Conservation (phyloP, 2,888 invertebrate species). For the Mongoloraphidia duomilia region DNA sequence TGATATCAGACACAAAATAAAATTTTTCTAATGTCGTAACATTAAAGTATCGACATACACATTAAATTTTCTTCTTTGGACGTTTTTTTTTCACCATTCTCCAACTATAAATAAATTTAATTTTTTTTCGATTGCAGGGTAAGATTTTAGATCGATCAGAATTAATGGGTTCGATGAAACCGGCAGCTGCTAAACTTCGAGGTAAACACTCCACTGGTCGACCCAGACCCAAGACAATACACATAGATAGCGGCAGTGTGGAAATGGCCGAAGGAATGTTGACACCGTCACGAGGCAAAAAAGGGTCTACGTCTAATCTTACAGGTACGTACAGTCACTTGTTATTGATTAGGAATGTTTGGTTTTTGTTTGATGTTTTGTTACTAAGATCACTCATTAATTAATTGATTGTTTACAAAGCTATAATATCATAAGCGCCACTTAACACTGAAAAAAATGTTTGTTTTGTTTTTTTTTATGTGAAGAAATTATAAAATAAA, state of each 20-base stretch:
- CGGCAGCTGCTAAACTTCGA: constrained; percentile 46
- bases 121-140: constrained; percentile 38
- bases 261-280: constrained; percentile 66
- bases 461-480: too few relatives aligned
- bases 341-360: not conserved
- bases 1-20: too few relatives aligned
- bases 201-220: constrained; percentile 46
- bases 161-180: constrained; percentile 42
- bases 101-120: not conserved
- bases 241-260: constrained; percentile 68
- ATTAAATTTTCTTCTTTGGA: too few relatives aligned
- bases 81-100: too few relatives aligned
- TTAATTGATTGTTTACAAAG: too few relatives aligned
- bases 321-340: constrained; percentile 43
- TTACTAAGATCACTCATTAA: not conserved
- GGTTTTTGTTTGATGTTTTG: constrained; percentile 2
- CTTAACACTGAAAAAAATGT: too few relatives aligned
- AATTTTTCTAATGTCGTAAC: too few relatives aligned
- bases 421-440: too few relatives aligned
- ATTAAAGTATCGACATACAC: too few relatives aligned
- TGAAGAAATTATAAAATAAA: too few relatives aligned
- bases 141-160: constrained; percentile 62
- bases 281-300: constrained; percentile 56
- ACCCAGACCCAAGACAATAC: constrained; percentile 80
- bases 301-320: constrained; percentile 69